Conservation (phyloP, 92 coral and sea anemone genomes). For the Actinernus sp. region DNA sequence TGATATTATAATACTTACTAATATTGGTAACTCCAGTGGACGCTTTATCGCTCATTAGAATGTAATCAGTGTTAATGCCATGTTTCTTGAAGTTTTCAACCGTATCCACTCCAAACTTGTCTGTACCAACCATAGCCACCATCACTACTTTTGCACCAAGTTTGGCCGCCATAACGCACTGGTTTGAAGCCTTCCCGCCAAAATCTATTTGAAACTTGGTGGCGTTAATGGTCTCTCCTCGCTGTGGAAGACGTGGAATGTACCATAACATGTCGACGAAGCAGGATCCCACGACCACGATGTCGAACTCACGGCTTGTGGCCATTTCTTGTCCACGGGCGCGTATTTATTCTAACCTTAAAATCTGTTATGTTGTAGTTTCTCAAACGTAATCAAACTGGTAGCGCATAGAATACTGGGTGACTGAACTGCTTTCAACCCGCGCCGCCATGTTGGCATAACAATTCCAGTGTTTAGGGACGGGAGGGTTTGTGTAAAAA, state of each 20-base stretch:
- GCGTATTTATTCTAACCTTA: too few relatives aligned
- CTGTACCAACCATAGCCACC: constrained; percentile 86
- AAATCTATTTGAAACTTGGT: constrained; percentile 81
- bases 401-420: too few relatives aligned
- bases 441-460: too few relatives aligned
- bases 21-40: constrained; percentile 85
- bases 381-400: too few relatives aligned
- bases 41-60: constrained; percentile 65
- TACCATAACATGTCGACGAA: constrained; percentile 91
- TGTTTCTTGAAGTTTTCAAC: constrained; percentile 72
- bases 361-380: too few relatives aligned
- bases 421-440: too few relatives aligned
- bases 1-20: constrained; percentile 67
- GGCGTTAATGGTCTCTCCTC: constrained; percentile 86
- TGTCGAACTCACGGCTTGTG: constrained; percentile 36
- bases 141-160: constrained; percentile 88
- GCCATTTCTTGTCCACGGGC: too few relatives aligned
- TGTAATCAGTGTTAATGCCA: constrained; percentile 85
- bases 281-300: constrained; percentile 91
- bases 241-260: constrained; percentile 71
- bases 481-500: too few relatives aligned
- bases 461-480: too few relatives aligned
- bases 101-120: constrained; percentile 87
- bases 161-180: constrained; percentile 94
- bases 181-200: constrained; percentile 97